These are phyloP conservation scores for Acropora yongei DNA, from an alignment of 64 coral and sea anemone species.

Conservation along the genomic window DNA sequence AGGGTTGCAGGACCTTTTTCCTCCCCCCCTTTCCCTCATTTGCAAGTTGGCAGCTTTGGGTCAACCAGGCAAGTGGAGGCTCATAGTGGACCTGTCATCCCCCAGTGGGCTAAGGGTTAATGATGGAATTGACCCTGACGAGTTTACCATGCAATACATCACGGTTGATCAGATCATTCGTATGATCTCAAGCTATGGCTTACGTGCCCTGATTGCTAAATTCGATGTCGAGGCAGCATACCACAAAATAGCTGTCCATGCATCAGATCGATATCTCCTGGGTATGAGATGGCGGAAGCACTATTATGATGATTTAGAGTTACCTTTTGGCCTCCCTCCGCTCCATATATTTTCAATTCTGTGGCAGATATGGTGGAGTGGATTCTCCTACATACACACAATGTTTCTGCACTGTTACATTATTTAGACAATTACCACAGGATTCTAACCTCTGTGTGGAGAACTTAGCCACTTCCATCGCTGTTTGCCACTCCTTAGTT, in stretches of 20 bases:
- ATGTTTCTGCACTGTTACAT: constrained; percentile 14
- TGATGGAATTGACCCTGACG: too few relatives aligned
- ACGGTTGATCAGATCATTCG: too few relatives aligned
- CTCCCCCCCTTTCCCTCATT: too few relatives aligned
- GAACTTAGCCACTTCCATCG: too few relatives aligned
- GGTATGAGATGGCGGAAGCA: constrained; percentile 31
- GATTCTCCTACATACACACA: constrained; percentile 43
- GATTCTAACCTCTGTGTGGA: neutral
- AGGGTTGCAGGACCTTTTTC: too few relatives aligned
- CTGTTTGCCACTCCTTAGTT: too few relatives aligned
- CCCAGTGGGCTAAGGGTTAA: too few relatives aligned
- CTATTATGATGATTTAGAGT: constrained; percentile 44
- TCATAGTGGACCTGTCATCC: too few relatives aligned
- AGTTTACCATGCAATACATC: too few relatives aligned
- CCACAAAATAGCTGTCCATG: constrained; percentile 50
- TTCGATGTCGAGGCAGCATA: constrained; percentile 61
- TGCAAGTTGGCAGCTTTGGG: too few relatives aligned
- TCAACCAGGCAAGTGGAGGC: too few relatives aligned
- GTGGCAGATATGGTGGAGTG: constrained; percentile 39
- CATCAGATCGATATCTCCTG: constrained; percentile 41
- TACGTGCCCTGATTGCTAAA: constrained; percentile 40
- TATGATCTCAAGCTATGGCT: too few relatives aligned
- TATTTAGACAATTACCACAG: constrained; percentile 50
- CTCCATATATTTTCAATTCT: constrained; percentile 63
- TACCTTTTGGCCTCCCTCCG: neutral